phyloP scores from a whole-genome alignment of 30 jellyfish, hydroid and myxozoan genomes.

The Chrysaora quinquecirrha region DNA sequence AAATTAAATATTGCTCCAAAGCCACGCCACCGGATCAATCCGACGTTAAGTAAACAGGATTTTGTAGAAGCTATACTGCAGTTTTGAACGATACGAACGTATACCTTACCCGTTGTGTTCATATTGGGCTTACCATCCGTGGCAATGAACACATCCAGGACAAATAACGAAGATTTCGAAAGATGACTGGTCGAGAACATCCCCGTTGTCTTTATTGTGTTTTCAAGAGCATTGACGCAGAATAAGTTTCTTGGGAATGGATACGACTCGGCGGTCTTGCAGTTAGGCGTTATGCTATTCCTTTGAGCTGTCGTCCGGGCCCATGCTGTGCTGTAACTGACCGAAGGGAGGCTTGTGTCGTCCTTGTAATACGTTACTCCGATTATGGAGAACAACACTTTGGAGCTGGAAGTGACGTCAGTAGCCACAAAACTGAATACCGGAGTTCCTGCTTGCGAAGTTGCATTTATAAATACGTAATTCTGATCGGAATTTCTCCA shows the following conservation, averaged over 20 bases:
- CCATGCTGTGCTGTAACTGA: conserved; percentile 3
- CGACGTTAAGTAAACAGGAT: not conserved
- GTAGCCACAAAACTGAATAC: not conserved
- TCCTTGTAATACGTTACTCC: conserved; percentile 36
- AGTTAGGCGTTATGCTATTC: not conserved
- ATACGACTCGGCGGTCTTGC: conserved; percentile 22
- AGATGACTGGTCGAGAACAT: not conserved
- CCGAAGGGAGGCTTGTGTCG: not conserved
- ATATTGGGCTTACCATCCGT: conserved; percentile 24
- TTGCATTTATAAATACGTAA: not conserved
- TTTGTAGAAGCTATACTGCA: not conserved
- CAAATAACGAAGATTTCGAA: conserved; percentile 2
- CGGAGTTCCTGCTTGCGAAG: conserved; percentile 11
- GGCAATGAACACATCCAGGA: conserved; percentile 15
- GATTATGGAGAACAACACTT: conserved; percentile 12
- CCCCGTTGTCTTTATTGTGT: conserved; percentile 21
- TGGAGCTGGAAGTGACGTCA: not conserved
- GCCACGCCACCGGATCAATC: not conserved
- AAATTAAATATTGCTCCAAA: not conserved
- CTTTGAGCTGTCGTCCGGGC: not conserved
- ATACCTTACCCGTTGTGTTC: conserved; percentile 31
- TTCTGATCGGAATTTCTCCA: not conserved
- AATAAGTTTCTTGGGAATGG: conserved; percentile 34
- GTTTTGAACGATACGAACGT: not conserved
- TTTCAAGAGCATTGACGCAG: conserved; percentile 6